Evolutionary conservation across 2,797 vertebrate genomes (phyloP).

Genomic region (Rhinatrema bivittatum): DNA sequence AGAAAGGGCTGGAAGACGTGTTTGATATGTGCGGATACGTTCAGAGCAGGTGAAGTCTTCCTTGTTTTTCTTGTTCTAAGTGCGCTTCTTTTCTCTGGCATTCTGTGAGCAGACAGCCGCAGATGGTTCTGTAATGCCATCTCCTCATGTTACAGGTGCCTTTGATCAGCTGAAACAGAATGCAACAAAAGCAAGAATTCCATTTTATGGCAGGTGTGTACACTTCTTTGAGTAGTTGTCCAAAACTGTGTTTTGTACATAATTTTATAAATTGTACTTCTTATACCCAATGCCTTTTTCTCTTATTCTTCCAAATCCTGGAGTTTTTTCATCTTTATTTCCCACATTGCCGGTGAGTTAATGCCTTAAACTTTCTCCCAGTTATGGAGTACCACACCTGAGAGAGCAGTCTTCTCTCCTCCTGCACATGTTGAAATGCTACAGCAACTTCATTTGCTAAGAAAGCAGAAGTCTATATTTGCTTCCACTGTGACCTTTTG

Average conservation of each 20-base stretch:
- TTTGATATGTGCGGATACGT: slow-evolving; percentile 96
- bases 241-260: slow-evolving; percentile 2
- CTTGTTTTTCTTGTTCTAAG: not conserved
- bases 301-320: not conserved
- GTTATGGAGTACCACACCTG: too few relatives aligned
- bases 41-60: slow-evolving; percentile 86
- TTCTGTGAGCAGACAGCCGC: not conserved
- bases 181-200: slow-evolving; percentile 97
- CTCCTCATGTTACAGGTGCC: slow-evolving; percentile 66
- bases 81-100: not conserved
- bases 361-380: too few relatives aligned
- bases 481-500: too few relatives aligned
- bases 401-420: too few relatives aligned
- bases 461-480: too few relatives aligned
- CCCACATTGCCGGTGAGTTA: too few relatives aligned
- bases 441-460: too few relatives aligned
- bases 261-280: not conserved
- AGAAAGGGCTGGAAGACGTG: slow-evolving; percentile 98
- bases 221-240: too few relatives aligned
- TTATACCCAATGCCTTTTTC: fast-evolving
- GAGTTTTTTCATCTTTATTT: not conserved
- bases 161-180: slow-evolving; percentile 98
- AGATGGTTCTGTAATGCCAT: not conserved
- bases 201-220: slow-evolving; percentile 92
- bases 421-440: too few relatives aligned